These are phyloP conservation scores for Gracilinanus agilis DNA, from an alignment of 2,113 vertebrate species.

Conservation along the genomic window DNA sequence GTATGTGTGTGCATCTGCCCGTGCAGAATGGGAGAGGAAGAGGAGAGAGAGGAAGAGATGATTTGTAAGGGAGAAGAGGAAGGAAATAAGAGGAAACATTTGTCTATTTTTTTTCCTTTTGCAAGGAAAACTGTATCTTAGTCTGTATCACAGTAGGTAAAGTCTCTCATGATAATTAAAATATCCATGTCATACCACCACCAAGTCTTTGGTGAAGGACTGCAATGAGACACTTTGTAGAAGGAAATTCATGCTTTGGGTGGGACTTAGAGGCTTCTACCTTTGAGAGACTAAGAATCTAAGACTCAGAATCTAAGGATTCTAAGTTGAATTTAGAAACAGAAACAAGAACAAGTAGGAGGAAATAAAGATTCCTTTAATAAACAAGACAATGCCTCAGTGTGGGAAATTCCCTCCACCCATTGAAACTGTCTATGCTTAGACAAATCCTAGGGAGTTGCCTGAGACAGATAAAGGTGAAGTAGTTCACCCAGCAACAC, in stretches of 20 bases:
- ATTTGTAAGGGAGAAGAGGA: not conserved
- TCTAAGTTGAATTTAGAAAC: not conserved
- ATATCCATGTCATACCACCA: not conserved
- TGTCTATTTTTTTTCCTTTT: not conserved
- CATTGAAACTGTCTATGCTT: not conserved
- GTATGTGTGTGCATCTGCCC: not conserved
- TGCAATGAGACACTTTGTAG: not conserved
- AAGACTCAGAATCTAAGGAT: not conserved
- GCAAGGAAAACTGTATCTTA: not conserved
- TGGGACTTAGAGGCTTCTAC: not conserved
- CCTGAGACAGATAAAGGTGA: not conserved
- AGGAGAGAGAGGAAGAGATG: not conserved
- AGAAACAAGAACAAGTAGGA: conserved; percentile 1
- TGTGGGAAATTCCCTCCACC: not conserved
- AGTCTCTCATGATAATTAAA: not conserved
- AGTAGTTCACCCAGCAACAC: not conserved
- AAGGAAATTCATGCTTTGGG: not conserved
- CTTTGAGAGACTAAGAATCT: not conserved
- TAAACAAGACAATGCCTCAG: not conserved
- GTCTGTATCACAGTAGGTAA: not conserved
- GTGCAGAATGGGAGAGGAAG: not conserved
- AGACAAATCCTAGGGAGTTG: conserved; percentile 2
- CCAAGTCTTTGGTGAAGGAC: not conserved
- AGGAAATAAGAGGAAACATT: not conserved
- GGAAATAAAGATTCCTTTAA: conserved; percentile 2